Conservation (phyloP, 1,140 invertebrate genomes). For the Aradophagus sp. region DNA sequence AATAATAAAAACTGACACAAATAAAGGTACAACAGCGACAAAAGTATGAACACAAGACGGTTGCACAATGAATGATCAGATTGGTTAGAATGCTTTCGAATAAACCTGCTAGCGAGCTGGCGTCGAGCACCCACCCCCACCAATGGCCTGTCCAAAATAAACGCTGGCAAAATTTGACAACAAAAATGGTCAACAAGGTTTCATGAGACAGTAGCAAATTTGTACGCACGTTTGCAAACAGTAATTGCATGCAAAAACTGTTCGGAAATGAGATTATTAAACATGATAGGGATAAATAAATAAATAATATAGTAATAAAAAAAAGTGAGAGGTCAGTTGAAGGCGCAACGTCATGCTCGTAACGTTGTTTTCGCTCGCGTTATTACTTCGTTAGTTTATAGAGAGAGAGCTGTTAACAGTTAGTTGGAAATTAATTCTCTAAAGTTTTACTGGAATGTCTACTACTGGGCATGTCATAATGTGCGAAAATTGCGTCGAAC, state of each 20-base stretch:
- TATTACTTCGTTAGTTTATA: constrained; percentile 6
- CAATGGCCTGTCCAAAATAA: too few species aligned
- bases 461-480: constrained; percentile 39
- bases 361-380: constrained; percentile 11
- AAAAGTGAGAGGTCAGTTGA: too few species aligned
- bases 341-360: too few species aligned
- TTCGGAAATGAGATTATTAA: constrained; percentile 7
- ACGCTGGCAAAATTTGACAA: too few species aligned
- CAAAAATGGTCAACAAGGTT: too few species aligned
- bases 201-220: constrained; percentile 1
- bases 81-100: too few species aligned
- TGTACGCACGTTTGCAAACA: constrained; percentile 26
- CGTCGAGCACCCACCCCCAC: too few species aligned
- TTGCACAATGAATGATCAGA: too few species aligned
- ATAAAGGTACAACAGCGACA: too few species aligned
- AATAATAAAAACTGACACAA: too few species aligned
- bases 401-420: constrained; percentile 17
- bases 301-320: constrained; percentile 10
- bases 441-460: constrained; percentile 41
- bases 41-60: too few species aligned
- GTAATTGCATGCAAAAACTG: constrained; percentile 29
- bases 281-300: constrained; percentile 1
- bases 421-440: constrained; percentile 35
- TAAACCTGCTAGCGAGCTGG: too few species aligned
- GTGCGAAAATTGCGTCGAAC: constrained; percentile 75